phyloP scores from a whole-genome alignment of 1,140 invertebrate species.

The Trichonephila inaurata region DNA sequence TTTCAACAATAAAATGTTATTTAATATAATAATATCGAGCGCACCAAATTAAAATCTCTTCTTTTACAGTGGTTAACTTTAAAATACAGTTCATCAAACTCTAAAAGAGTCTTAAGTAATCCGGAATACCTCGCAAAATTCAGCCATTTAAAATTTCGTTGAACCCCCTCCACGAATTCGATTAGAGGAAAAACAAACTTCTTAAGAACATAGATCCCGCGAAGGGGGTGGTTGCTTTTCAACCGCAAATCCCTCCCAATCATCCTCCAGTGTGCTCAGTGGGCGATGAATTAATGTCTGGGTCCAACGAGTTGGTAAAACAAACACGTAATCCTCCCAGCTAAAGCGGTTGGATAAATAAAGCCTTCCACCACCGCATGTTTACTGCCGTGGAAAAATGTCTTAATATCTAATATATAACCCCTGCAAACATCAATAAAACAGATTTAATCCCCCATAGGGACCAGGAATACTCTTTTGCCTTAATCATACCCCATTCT shows the following conservation, averaged over 20 bases:
- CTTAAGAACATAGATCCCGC: slow-evolving; percentile 24
- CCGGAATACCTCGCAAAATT: background rate
- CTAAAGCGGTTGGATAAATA: slow-evolving; percentile 51
- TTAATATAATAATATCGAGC: no score
- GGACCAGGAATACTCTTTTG: slow-evolving; percentile 13
- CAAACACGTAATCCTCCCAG: slow-evolving; percentile 44
- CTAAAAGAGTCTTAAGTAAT: background rate
- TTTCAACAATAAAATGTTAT: no score
- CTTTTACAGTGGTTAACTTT: background rate
- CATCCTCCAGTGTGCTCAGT: background rate
- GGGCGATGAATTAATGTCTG: slow-evolving; percentile 11
- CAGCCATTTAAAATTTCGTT: background rate
- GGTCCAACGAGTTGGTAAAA: slow-evolving; percentile 47
- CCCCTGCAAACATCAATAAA: slow-evolving; percentile 61
- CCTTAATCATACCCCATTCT: slow-evolving; percentile 39
- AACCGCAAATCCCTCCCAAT: background rate
- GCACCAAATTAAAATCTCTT: background rate
- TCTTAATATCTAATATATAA: slow-evolving; percentile 58
- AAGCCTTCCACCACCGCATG: background rate
- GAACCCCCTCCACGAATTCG: background rate
- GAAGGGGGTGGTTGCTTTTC: background rate
- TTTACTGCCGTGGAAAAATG: slow-evolving; percentile 43
- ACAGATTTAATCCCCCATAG: slow-evolving; percentile 42
- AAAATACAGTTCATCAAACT: background rate
- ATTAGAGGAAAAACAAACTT: slow-evolving; percentile 25